Base-by-base conservation (phyloP, 1,140 invertebrate genomes). In the Drosophila lini region DNA sequence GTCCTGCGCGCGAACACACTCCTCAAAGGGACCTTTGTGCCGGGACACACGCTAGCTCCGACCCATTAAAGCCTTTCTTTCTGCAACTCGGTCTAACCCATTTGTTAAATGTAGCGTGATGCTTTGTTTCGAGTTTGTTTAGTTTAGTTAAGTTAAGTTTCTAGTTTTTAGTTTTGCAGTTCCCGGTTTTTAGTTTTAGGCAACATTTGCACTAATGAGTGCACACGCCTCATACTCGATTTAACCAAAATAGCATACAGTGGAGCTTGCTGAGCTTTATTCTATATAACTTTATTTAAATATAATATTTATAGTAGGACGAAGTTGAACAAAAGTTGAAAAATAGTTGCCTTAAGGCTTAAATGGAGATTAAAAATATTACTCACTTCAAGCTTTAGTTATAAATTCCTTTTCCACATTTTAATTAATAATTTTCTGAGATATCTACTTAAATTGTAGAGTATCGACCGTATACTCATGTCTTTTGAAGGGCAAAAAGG, bases 101-200 rank as follows among this genome's bases (percentile, higher is more conserved):
- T 89, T 86, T 86, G 83, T 83, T 86, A 74, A 86, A 86, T 86
- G 83, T 86, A 86, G 61, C 77, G 83, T 88, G 56, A 86, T 61
- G 73, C 73, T 64, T 89, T 88, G 83, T 86, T 88, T 80, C 67
- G 53, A 82, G 68, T 79, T 83, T 76, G 68, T 79, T 83, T 53
- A 68, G 68, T 74, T 81, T 63, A 81, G 71, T 77, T 84, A 62
- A 84, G 81, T 77, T 81, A 48, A 84, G 69, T 79, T 78, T 74
- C 50, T 40, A 83, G 80, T 75, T 79, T 73, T 41, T 70, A 71
- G 68, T 70, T 71, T 71, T 41, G n/a, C 41, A 45, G 56, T 74
- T 74, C 45, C 25, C 22, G 70, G 78, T 71, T 83, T 73, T 36
- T 57, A 73, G 69, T 71, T 71, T 70, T 71, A 48, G 68, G 68